Conservation (phyloP, 2,797 vertebrate genomes). For the Avahi laniger region DNA sequence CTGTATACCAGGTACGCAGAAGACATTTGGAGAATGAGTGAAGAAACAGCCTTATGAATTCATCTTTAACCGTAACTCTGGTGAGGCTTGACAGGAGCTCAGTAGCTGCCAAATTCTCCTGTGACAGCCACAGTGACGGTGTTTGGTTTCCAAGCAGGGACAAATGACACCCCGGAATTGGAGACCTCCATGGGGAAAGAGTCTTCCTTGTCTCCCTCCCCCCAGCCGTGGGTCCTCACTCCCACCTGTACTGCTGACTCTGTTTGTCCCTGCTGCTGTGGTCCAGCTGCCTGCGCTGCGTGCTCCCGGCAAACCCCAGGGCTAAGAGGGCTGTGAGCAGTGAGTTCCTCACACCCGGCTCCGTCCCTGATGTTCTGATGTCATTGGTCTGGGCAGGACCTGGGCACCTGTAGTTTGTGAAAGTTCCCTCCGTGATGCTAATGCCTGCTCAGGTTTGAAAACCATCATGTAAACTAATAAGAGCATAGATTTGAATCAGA, state of each 20-base stretch:
- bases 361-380: background rate
- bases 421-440: background rate
- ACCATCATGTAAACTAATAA: background rate
- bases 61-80: background rate
- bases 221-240: no score
- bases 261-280: background rate
- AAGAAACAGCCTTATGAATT: background rate
- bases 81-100: background rate
- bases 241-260: background rate
- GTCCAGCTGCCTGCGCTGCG: background rate
- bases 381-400: background rate
- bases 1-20: fast-evolving
- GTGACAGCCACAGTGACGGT: fast-evolving
- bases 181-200: background rate
- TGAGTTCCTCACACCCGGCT: background rate
- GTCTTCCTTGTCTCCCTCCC: background rate
- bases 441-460: background rate
- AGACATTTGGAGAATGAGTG: background rate
- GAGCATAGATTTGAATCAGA: background rate
- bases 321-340: background rate
- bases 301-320: background rate
- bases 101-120: background rate
- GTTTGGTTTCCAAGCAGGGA: background rate
- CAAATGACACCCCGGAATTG: background rate
- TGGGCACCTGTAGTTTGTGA: background rate